phyloP scores from a whole-genome alignment of 2,888 invertebrate species.

The Synanthedon vespiformis region DNA sequence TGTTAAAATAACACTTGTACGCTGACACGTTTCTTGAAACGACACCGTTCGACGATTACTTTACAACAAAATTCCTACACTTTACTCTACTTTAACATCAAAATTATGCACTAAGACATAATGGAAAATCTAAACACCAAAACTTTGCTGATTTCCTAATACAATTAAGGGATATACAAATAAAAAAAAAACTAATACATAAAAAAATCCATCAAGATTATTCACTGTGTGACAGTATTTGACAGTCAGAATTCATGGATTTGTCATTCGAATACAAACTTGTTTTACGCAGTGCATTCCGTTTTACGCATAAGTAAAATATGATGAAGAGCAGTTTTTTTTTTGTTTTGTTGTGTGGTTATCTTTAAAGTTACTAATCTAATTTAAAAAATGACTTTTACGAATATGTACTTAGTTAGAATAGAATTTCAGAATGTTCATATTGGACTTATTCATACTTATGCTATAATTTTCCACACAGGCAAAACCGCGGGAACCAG shows the following conservation, averaged over 20 bases:
- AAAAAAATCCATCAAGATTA: constrained; percentile 49
- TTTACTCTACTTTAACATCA: constrained; percentile 30
- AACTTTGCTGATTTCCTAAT: constrained; percentile 34
- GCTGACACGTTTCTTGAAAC: constrained; percentile 58
- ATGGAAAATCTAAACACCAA: constrained; percentile 47
- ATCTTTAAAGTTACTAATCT: no score
- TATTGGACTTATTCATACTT: no score
- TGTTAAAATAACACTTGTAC: constrained; percentile 52
- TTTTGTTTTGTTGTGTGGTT: no score
- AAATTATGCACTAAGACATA: constrained; percentile 27
- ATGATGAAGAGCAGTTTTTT: no score
- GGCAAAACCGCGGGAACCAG: no score
- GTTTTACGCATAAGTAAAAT: constrained; percentile 1
- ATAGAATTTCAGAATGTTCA: no score
- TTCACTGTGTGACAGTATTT: constrained; percentile 34
- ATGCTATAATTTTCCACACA: no score
- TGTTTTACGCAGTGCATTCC: constrained; percentile 4
- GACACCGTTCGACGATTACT: constrained; percentile 33
- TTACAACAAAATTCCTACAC: constrained; percentile 23
- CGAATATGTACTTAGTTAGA: no score
- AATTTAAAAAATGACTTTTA: no score
- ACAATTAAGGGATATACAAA: constrained; percentile 51
- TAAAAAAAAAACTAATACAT: constrained; percentile 58
- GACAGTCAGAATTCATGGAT: constrained; percentile 9
- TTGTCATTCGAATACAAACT: constrained; percentile 10